These are phyloP conservation scores for Mormyrops attenuatus DNA, from an alignment of 2,797 vertebrate species.

Conservation along the genomic window DNA sequence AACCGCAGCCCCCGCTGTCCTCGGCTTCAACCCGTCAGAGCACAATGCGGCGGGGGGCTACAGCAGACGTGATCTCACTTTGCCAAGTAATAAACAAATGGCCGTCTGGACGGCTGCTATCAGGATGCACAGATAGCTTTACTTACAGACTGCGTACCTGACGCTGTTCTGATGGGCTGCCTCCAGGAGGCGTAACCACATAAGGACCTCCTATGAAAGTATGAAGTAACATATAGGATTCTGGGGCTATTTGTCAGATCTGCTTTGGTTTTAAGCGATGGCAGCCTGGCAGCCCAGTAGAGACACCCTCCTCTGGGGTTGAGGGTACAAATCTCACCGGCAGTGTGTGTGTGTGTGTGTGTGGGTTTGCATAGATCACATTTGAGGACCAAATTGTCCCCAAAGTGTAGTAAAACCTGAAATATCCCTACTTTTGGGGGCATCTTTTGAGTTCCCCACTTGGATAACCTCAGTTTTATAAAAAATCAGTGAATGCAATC, in stretches of 20 bases:
- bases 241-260: neutral
- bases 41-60: neutral
- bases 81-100: neutral
- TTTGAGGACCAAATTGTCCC: too few relatives aligned
- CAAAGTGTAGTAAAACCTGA: too few relatives aligned
- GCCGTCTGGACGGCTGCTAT: neutral
- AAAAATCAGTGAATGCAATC: neutral
- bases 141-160: neutral
- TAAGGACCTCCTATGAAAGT: neutral
- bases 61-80: constrained; percentile 20
- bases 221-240: neutral
- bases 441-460: too few relatives aligned
- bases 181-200: neutral
- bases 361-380: too few relatives aligned
- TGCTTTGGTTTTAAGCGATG: neutral
- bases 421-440: too few relatives aligned
- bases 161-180: neutral
- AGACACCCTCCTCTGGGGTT: neutral
- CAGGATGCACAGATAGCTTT: neutral
- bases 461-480: neutral
- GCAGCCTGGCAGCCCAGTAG: neutral
- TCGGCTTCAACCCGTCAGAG: constrained; percentile 48
- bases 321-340: neutral
- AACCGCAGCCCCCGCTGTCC: constrained; percentile 35
- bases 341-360: neutral